phyloP scores from a whole-genome alignment of 1,140 invertebrate species.

The Oedothorax gibbosus region DNA sequence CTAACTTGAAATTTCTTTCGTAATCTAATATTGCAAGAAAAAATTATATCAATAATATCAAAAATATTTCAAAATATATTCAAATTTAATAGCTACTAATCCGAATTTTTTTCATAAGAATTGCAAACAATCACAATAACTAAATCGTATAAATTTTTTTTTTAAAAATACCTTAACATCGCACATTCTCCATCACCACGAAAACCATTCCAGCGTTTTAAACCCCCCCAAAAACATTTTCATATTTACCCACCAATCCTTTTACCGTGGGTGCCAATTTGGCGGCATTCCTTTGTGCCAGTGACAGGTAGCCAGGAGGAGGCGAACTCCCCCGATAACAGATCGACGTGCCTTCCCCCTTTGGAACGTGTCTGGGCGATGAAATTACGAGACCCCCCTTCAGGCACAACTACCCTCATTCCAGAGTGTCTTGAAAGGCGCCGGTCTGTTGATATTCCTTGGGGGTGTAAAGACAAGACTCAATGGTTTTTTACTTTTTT shows the following conservation, averaged over 20 bases:
- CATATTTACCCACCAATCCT: background rate
- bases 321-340: slow-evolving; percentile 43
- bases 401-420: background rate
- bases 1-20: too few species aligned
- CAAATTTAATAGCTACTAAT: too few species aligned
- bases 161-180: background rate
- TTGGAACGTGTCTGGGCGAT: slow-evolving; percentile 19
- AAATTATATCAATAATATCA: too few species aligned
- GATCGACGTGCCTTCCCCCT: slow-evolving; percentile 27
- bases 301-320: slow-evolving; percentile 17
- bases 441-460: slow-evolving; percentile 19
- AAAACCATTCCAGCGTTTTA: background rate
- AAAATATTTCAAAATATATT: too few species aligned
- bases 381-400: slow-evolving; percentile 28
- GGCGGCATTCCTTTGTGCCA: background rate
- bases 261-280: background rate
- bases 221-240: background rate
- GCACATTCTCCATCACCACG: background rate
- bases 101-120: too few species aligned
- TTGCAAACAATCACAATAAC: too few species aligned
- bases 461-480: background rate
- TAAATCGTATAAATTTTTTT: background rate
- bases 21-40: too few species aligned
- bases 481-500: background rate
- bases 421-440: too few species aligned